phyloP scores from a whole-genome alignment of 2,113 vertebrate species.

The Todiramphus saurophagus region DNA sequence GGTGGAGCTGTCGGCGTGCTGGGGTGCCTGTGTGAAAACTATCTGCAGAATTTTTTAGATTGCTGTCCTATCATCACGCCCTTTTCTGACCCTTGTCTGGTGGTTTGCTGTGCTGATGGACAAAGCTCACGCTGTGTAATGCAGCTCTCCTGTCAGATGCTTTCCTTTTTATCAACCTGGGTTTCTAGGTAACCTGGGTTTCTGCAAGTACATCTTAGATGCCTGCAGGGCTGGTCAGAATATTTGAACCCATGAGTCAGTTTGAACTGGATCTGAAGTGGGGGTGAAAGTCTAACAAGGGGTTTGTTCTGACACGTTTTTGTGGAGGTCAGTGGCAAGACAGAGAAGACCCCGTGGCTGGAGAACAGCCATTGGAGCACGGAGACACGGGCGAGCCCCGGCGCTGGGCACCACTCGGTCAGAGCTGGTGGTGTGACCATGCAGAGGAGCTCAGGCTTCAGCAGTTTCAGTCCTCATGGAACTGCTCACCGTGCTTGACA shows the following conservation, averaged over 20 bases:
- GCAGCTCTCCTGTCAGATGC: neutral
- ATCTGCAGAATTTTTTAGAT: neutral
- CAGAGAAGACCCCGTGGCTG: neutral
- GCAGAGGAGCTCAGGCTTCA: neutral
- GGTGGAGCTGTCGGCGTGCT: neutral
- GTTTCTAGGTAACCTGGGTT: neutral
- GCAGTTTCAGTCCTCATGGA: neutral
- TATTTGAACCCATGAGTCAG: neutral
- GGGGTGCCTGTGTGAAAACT: neutral
- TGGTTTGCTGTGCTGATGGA: neutral
- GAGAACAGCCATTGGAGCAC: neutral
- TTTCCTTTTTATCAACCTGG: neutral
- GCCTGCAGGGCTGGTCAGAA: neutral
- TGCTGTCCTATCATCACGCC: neutral
- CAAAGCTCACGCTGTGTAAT: neutral
- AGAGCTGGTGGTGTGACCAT: accelerated
- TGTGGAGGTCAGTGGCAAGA: neutral
- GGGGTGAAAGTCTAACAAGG: neutral
- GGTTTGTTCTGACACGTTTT: neutral
- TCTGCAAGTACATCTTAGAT: neutral
- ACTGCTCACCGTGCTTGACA: neutral
- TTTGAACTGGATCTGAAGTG: neutral
- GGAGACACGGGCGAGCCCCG: neutral
- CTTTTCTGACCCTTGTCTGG: neutral
- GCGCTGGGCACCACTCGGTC: neutral